These are phyloP conservation scores for Agrotis ipsilon DNA, from an alignment of 2,888 invertebrate genomes.

Conservation along the genomic window DNA sequence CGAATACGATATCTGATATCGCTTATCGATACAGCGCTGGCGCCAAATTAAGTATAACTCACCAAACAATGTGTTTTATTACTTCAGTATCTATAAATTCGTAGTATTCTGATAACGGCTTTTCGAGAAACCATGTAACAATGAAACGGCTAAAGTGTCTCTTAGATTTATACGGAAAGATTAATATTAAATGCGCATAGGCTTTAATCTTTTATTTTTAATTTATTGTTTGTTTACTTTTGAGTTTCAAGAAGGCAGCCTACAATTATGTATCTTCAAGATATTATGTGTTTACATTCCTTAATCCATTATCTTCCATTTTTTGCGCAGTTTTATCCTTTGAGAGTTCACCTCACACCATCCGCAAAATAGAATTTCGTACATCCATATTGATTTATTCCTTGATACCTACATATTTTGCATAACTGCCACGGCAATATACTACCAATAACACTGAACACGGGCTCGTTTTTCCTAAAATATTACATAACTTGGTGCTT, in stretches of 20 bases:
- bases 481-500: conserved; percentile 54
- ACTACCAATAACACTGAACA: not conserved
- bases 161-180: conserved; percentile 58
- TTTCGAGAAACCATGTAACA: conserved; percentile 46
- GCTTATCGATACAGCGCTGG: conserved; percentile 53
- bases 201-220: conserved; percentile 36
- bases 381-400: not conserved
- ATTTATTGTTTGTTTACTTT: conserved; percentile 31
- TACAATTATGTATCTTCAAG: not conserved
- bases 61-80: conserved; percentile 35
- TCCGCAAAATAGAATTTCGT: not conserved
- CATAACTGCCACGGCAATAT: conserved; percentile 29
- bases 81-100: conserved; percentile 52
- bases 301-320: not conserved
- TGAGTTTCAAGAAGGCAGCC: not conserved
- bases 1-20: conserved; percentile 43
- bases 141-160: conserved; percentile 40
- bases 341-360: not conserved
- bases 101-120: conserved; percentile 55
- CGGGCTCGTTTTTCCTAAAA: conserved; percentile 51
- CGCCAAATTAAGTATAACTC: conserved; percentile 55
- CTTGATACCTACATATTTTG: conserved; percentile 12
- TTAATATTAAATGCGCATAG: conserved; percentile 36
- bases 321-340: not conserved
- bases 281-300: conserved; percentile 1